Evolutionary conservation across 2,888 invertebrate genomes (phyloP).

Genomic region (Lagria hirta): DNA sequence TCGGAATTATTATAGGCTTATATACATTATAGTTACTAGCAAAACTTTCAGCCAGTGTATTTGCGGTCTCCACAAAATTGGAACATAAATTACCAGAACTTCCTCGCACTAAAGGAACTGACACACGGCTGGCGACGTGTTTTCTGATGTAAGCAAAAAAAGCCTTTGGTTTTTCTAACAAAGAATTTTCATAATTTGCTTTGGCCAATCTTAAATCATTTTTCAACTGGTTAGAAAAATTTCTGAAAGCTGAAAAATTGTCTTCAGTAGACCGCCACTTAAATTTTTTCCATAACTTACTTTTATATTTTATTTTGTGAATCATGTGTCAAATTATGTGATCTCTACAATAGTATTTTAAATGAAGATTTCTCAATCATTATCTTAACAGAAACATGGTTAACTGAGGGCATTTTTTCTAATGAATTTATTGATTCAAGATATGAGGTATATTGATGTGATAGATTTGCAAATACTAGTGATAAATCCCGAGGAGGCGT

Average conservation of each 20-base stretch:
- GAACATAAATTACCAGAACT: background rate
- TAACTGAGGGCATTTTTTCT: too few species aligned
- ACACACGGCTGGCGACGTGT: slow-evolving; percentile 1
- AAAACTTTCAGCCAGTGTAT: slow-evolving; percentile 3
- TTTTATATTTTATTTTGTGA: slow-evolving; percentile 6
- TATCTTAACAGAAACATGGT: too few species aligned
- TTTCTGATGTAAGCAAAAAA: slow-evolving; percentile 1
- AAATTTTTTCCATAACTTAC: slow-evolving; percentile 4
- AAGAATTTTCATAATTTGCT: slow-evolving; percentile 1
- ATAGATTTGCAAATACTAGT: too few species aligned
- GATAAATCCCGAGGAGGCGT: too few species aligned
- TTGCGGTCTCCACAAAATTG: slow-evolving; percentile 3
- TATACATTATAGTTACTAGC: slow-evolving; percentile 3
- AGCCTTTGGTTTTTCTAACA: slow-evolving; percentile 1
- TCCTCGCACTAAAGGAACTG: slow-evolving; percentile 2
- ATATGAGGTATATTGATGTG: too few species aligned
- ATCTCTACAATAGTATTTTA: too few species aligned
- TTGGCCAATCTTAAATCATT: slow-evolving; percentile 2
- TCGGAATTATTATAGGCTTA: background rate
- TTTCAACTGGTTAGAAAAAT: slow-evolving; percentile 3
- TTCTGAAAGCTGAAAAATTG: slow-evolving; percentile 3
- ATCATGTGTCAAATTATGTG: background rate
- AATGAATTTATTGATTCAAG: too few species aligned
- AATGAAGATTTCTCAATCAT: too few species aligned
- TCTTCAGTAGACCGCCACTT: slow-evolving; percentile 3